phyloP scores from a whole-genome alignment of 1,140 invertebrate genomes.

The Helicoverpa armigera region DNA sequence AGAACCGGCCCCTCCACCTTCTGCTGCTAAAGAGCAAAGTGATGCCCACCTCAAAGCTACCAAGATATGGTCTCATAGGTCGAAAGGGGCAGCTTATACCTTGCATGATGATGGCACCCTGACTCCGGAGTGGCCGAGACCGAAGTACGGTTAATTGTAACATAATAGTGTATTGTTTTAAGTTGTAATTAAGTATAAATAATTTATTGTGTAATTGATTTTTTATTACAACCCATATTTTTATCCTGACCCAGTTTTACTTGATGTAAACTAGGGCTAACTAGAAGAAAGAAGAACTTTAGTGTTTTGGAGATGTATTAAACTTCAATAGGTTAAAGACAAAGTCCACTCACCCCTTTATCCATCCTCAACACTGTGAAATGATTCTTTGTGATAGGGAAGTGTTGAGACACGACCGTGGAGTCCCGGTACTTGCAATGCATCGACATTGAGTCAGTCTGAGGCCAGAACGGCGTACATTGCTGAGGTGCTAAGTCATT shows the following conservation, averaged over 20 bases:
- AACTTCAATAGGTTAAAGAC: not conserved
- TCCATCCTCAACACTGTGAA: conserved; percentile 93
- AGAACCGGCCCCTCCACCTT: conserved; percentile 64
- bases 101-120: conserved; percentile 79
- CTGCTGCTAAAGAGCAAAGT: conserved; percentile 68
- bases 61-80: conserved; percentile 81
- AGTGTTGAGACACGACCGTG: conserved; percentile 92
- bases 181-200: conserved; percentile 10
- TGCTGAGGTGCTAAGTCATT: conserved; percentile 91
- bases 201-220: conserved; percentile 3
- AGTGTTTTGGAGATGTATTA: too few species aligned
- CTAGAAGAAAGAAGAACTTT: too few species aligned
- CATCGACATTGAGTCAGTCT: conserved; percentile 93
- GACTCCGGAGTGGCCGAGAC: conserved; percentile 67
- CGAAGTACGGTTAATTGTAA: conserved; percentile 8
- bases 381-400: conserved; percentile 90
- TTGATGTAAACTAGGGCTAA: too few species aligned
- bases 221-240: not conserved
- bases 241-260: not conserved
- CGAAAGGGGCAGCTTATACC: conserved; percentile 78
- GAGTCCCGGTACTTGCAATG: conserved; percentile 93
- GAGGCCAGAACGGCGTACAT: conserved; percentile 93
- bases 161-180: too few species aligned
- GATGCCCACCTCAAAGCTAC: conserved; percentile 80
- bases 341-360: conserved; percentile 91